Evolutionary conservation across 2,113 vertebrate species (phyloP).

Genomic region (Carassius carassius): DNA sequence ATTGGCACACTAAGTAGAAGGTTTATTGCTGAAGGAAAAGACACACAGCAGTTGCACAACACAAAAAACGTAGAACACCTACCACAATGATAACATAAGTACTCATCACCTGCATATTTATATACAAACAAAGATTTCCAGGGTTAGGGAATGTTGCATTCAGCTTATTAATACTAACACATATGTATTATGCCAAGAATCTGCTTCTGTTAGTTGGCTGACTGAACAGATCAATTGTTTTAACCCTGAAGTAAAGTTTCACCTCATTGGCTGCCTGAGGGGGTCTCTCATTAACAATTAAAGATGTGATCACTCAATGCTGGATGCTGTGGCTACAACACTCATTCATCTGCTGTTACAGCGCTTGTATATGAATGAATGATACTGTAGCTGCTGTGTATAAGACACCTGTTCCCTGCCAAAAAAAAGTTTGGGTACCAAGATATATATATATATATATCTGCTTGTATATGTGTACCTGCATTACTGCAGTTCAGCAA

Average conservation of each 20-base stretch:
- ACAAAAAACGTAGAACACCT: constrained; percentile 64
- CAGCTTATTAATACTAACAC: background rate
- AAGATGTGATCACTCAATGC: constrained; percentile 1
- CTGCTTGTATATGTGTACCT: constrained; percentile 63
- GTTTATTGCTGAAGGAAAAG: background rate
- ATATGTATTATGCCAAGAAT: background rate
- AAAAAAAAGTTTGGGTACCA: background rate
- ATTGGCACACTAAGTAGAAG: background rate
- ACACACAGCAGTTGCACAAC: constrained; percentile 49
- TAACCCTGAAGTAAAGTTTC: background rate
- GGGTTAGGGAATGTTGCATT: constrained; percentile 1
- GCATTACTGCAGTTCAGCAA: constrained; percentile 80
- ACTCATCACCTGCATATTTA: constrained; percentile 68
- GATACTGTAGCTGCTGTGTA: background rate
- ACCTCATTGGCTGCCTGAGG: background rate
- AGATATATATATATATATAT: background rate
- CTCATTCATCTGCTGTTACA: constrained; percentile 7
- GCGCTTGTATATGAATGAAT: constrained; percentile 2
- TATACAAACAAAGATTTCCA: constrained; percentile 26
- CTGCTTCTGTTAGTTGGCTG: background rate
- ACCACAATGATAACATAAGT: constrained; percentile 76
- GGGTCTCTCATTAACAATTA: constrained; percentile 45
- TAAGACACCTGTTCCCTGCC: background rate
- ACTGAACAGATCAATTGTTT: background rate
- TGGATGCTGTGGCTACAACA: background rate